Percentiles rank a stretch among this genome's conserved stretches.
These are phyloP conservation scores for Enteromius paludinosus DNA, from an alignment of 2,797 vertebrate genomes.

Conservation along the genomic window DNA sequence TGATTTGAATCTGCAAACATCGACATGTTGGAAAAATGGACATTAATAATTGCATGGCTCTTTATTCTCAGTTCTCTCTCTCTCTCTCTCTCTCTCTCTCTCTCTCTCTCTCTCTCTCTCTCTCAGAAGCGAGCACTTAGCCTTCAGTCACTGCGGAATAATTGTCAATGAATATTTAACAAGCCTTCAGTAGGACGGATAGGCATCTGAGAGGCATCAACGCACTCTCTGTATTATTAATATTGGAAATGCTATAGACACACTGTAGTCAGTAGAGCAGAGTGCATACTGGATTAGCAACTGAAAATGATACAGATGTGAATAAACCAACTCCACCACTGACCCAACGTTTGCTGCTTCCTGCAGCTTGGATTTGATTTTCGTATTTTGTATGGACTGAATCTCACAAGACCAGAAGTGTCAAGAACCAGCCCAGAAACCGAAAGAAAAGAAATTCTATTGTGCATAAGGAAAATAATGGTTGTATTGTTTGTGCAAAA, in stretches of 20 bases:
- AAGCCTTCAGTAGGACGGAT: constrained; percentile 75
- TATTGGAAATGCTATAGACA: constrained; percentile 66
- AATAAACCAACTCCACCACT: constrained; percentile 56
- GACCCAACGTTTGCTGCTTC: constrained; percentile 27
- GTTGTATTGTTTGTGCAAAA: background rate
- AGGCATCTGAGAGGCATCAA: constrained; percentile 77
- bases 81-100: constrained; percentile 54
- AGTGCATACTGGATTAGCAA: constrained; percentile 63
- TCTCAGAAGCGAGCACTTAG: constrained; percentile 65
- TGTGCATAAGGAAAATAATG: background rate
- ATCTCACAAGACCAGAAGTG: background rate
- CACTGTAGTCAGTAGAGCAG: constrained; percentile 63
- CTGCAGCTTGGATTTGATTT: background rate
- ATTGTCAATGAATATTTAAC: constrained; percentile 90
- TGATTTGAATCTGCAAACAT: constrained; percentile 57
- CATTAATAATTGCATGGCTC: constrained; percentile 64
- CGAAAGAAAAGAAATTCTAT: background rate
- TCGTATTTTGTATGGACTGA: constrained; percentile 7
- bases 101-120: constrained; percentile 37
- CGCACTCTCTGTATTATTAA: constrained; percentile 68
- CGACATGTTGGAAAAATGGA: constrained; percentile 52
- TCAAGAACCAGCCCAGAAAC: background rate
- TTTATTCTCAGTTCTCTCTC: constrained; percentile 40
- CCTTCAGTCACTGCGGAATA: constrained; percentile 83
- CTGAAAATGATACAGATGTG: constrained; percentile 61